Conservation (phyloP, 2,113 vertebrate genomes). For the Catagonus wagneri region DNA sequence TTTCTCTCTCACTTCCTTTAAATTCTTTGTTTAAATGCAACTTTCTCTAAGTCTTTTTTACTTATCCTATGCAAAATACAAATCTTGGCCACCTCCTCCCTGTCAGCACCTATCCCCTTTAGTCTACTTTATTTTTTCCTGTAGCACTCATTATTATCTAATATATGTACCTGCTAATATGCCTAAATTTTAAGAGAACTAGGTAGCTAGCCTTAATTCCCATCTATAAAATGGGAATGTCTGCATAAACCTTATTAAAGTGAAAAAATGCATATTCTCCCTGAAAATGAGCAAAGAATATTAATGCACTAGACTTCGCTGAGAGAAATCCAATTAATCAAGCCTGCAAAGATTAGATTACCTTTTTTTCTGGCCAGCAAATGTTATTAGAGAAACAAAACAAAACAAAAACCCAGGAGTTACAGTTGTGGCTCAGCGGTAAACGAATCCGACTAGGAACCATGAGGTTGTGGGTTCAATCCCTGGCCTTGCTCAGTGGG, state of each 20-base stretch:
- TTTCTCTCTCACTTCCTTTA: background rate
- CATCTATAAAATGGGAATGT: background rate
- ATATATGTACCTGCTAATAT: background rate
- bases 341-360: constrained; percentile 14
- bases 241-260: constrained; percentile 35
- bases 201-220: constrained; percentile 20
- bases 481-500: no score
- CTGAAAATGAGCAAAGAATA: background rate
- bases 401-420: no score
- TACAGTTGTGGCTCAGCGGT: no score
- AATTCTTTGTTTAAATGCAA: constrained; percentile 43
- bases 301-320: background rate
- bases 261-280: background rate
- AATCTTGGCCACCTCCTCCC: background rate
- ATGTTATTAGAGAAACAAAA: background rate
- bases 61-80: background rate
- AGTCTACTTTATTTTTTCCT: constrained; percentile 36
- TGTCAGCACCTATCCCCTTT: background rate
- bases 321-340: constrained; percentile 41
- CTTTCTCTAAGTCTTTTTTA: constrained; percentile 40
- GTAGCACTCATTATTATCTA: constrained; percentile 20
- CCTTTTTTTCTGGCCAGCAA: background rate
- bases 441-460: no score
- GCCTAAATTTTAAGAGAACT: constrained; percentile 42
- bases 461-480: no score